phyloP scores from a whole-genome alignment of 2,113 vertebrate species.

The Gymnogyps californianus region DNA sequence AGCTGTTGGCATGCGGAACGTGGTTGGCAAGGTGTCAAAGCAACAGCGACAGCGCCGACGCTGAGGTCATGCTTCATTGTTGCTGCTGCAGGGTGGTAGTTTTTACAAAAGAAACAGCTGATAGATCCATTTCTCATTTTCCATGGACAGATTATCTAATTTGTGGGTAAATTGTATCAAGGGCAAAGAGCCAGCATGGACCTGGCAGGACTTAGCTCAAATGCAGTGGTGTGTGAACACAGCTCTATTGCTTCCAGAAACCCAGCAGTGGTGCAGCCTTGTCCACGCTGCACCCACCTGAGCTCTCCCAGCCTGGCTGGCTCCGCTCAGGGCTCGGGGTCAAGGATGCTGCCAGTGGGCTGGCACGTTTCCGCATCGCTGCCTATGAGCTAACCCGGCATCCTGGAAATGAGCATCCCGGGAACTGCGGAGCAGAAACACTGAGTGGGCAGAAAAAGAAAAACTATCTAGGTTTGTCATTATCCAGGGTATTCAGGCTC shows the following conservation, averaged over 20 bases:
- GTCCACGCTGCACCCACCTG: not conserved
- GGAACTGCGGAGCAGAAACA: not conserved
- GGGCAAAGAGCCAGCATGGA: not conserved
- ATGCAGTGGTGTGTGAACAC: not conserved
- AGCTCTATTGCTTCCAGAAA: not conserved
- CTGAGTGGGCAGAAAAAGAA: slow-evolving; percentile 15
- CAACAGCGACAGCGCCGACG: fast-evolving
- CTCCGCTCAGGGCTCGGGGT: fast-evolving
- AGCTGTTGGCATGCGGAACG: fast-evolving
- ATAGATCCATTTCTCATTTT: not conserved
- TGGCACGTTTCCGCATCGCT: not conserved
- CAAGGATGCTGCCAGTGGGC: not conserved
- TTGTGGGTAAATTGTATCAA: not conserved
- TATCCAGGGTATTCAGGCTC: slow-evolving; percentile 1
- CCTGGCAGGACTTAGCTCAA: not conserved
- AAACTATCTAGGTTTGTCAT: not conserved
- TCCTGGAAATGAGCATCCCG: not conserved
- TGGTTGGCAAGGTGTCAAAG: not conserved
- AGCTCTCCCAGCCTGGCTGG: not conserved
- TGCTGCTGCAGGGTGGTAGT: not conserved
- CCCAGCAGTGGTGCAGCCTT: not conserved
- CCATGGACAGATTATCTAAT: not conserved
- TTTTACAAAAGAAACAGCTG: not conserved
- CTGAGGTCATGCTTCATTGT: not conserved
- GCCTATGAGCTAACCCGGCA: not conserved